Evolutionary conservation across 2,113 vertebrate genomes (phyloP).

Genomic region (Lepus europaeus): DNA sequence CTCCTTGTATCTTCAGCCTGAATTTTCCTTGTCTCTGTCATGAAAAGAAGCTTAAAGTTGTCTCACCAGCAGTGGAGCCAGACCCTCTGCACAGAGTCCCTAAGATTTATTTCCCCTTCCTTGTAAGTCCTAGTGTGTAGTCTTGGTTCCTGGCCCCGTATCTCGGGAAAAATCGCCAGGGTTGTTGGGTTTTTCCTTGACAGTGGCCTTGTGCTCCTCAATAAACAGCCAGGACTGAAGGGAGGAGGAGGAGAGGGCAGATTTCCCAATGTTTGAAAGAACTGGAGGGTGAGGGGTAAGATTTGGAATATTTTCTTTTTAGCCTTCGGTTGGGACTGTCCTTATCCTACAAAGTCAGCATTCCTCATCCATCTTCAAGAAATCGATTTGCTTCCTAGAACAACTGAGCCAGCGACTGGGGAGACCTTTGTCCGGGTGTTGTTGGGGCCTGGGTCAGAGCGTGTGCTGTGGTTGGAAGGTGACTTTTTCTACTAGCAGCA

Average conservation of each 20-base stretch:
- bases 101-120: background rate
- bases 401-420: background rate
- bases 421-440: background rate
- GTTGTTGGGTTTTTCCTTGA: background rate
- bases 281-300: background rate
- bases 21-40: background rate
- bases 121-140: slow-evolving; percentile 16
- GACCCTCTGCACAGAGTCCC: background rate
- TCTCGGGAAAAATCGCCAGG: slow-evolving; percentile 10
- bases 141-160: background rate
- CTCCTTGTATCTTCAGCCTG: rapidly evolving
- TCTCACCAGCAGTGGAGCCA: background rate
- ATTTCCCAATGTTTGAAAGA: background rate
- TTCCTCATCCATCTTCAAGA: background rate
- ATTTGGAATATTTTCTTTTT: background rate
- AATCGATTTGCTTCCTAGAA: background rate
- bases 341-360: background rate
- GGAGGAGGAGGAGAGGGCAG: background rate
- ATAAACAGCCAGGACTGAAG: background rate
- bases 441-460: background rate
- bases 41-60: background rate
- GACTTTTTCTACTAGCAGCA: background rate
- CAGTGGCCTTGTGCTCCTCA: background rate
- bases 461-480: background rate
- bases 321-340: background rate